Evolutionary conservation across 2,797 vertebrate species (phyloP), one percentile per base, ranked within the genome.

Genomic region (Hephaestus fuliginosus): DNA sequence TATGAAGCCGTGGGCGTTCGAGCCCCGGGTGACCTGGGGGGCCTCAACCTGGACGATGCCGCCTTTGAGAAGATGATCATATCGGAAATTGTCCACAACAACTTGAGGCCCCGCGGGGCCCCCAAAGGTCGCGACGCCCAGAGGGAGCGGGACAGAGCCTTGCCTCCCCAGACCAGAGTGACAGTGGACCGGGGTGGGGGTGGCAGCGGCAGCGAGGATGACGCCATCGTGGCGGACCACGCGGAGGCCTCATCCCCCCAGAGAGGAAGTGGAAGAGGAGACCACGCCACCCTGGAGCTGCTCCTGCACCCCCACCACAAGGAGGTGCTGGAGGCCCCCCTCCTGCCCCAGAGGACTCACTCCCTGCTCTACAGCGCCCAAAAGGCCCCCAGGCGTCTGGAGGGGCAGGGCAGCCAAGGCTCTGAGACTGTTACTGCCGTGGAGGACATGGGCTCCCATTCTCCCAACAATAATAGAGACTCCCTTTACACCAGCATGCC

Each of bases 41-140:
- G 96, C 88, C 96, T 98, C 88, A 97, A 96, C 94, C 95, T 99
- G 95, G 97, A 98, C 81, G 98, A 99, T 69, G 96, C 96, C 0
- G 96, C 98, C 82, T 98, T 99, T 71, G 98, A 99, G 95, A 99
- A 99, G 93, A 99, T 99, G 98, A 99, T 99, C 93, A 99, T 99
- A 95, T 99, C 98, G 18, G 98, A 99, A 83, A 96, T 99, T 88
- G 98, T 99, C 87, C 98, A 99, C 94, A 99, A 98, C 94, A 99
- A 99, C 95, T 96, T 99, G 22, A 95, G 98, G 88, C 97, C 97
- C 88, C 95, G 95, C 88, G 77, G 95, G 95, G 93, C 94, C 90
- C 87, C 91, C 66, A 94, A 91, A 83, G 89, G 86, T 58, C 92
- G 86, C 88, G 62, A 95, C 82, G 78, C 68, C 70, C 88, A 62